Conservation (phyloP, 2,888 invertebrate species). For the Nasonovia ribisnigri region DNA sequence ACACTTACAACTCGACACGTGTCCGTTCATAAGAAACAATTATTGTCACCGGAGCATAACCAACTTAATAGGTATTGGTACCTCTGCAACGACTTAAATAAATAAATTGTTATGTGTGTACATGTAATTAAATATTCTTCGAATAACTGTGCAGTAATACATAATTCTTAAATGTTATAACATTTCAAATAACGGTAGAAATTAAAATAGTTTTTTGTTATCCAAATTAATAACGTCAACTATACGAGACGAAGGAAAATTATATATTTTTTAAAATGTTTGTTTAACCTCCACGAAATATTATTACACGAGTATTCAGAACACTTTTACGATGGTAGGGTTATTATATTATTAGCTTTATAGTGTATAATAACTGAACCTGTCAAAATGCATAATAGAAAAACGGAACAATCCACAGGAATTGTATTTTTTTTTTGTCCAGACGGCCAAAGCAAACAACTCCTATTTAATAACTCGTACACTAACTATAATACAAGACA, state of each 20-base stretch:
- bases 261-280: neutral
- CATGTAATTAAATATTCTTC: neutral
- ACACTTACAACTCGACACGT: neutral
- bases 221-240: constrained; percentile 1
- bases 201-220: neutral
- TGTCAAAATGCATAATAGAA: neutral
- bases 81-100: neutral
- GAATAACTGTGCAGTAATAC: constrained; percentile 40
- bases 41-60: neutral
- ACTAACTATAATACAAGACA: neutral
- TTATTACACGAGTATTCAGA: no score
- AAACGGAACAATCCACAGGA: neutral
- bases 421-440: neutral
- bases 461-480: neutral
- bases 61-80: neutral
- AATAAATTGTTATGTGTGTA: neutral
- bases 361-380: neutral
- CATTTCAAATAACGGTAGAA: constrained; percentile 31
- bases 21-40: neutral
- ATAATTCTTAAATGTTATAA: no score
- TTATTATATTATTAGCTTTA: neutral
- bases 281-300: no score
- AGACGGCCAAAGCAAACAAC: neutral
- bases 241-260: neutral
- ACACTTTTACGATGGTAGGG: neutral